Base-by-base conservation (phyloP, 2,113 vertebrate species). In the Syrrhaptes paradoxus region DNA sequence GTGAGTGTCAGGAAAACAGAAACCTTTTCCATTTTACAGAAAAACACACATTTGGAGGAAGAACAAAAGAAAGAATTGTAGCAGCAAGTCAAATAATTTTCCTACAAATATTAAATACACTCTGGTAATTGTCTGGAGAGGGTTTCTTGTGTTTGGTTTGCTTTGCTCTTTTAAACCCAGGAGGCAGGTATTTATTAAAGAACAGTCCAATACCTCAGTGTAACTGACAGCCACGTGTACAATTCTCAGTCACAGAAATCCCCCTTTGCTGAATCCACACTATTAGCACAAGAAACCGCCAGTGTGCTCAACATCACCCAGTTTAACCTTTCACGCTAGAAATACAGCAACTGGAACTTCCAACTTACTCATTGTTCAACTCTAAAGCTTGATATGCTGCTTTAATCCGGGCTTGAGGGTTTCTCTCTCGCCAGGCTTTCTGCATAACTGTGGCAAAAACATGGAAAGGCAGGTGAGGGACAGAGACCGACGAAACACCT, bases 351-450 rank as follows among this genome's bases (percentile, higher is more conserved):
- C 13, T 71, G 88, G 86, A 59, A 65, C 61, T 83, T 93, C 52
- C 58, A 65, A 99, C 99, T 99, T 97, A 99, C 99, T 99, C 99
- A n/a, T 99, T 99, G 97, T 99, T 99, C 95, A 99, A 91, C 96
- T 99, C 99, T 54, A 99, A 98, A 86, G 99, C 99, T 98, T 99
- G 99, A 92, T 99, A 98, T 1, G 99, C 99, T 95, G 99, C 99
- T 98, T 99, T 99, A 93, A 99, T 99, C 93, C 99, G 98, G 94
- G 99, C 99, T 91, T 99, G 99, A 68, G 99, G 99, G 97, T 99
- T 99, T 97, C 99, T 99, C 97, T 99, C 99, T 61, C 99, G 97
- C 99, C 99, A 99, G 6, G 99, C 99, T 94, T 99, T 99, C 98
- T 99, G 99, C 99, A 99, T 99, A 85, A 99, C 99, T 99, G 98